Evolutionary conservation across 2,797 vertebrate genomes (phyloP).

Genomic region (Arctocebus calabarensis): DNA sequence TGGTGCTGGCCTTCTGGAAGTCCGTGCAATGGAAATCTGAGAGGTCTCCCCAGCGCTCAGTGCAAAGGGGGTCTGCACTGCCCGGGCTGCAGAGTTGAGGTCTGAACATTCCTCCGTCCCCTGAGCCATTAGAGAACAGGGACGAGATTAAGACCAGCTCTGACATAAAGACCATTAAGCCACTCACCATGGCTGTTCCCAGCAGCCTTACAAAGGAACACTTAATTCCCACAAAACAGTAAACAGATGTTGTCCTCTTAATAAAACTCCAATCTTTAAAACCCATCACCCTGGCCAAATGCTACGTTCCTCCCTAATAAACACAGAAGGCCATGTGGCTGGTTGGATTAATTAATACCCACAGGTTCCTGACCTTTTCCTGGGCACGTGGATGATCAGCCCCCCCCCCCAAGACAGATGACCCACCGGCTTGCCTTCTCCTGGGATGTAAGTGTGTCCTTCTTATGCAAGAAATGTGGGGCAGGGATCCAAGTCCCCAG

Average conservation of each 20-base stretch:
- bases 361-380: conserved; percentile 88
- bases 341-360: conserved; percentile 88
- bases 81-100: background rate
- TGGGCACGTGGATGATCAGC: conserved; percentile 82
- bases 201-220: background rate
- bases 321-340: conserved; percentile 84
- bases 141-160: background rate
- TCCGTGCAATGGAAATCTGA: rapidly evolving
- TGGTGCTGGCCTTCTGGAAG: background rate
- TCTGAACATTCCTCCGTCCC: rapidly evolving
- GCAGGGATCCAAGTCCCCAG: background rate
- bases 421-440: conserved; percentile 78
- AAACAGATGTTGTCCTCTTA: conserved; percentile 85
- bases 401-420: conserved; percentile 86
- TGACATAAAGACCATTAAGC: background rate
- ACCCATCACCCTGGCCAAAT: conserved; percentile 85
- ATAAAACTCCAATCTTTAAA: conserved; percentile 83
- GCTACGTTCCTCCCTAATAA: conserved; percentile 83
- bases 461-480: conserved; percentile 46
- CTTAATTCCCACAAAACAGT: conserved; percentile 62
- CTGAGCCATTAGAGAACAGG: background rate
- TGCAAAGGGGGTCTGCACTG: rapidly evolving
- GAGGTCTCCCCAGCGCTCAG: too few relatives aligned
- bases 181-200: background rate
- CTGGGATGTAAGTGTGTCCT: conserved; percentile 78